Evolutionary conservation across 2,113 vertebrate species (phyloP).

Genomic region (Pogonocichla stellata): DNA sequence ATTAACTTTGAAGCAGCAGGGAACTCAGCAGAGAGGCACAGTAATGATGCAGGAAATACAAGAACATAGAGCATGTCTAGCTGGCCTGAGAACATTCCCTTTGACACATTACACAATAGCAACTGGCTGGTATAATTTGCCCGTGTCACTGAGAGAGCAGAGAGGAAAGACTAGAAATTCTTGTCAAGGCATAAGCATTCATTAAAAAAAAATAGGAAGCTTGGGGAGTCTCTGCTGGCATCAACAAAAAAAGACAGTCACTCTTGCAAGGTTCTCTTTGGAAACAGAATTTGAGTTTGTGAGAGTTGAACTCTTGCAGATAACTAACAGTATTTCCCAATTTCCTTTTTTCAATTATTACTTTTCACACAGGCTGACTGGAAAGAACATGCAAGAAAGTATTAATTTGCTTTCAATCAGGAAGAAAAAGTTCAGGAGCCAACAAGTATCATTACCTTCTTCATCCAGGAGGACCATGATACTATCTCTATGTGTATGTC

Average conservation of each 20-base stretch:
- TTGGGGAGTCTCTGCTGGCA: neutral
- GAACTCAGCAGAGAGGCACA: slow-evolving; percentile 52
- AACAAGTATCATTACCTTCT: slow-evolving; percentile 73
- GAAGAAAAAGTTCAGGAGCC: neutral
- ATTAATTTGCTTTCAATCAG: neutral
- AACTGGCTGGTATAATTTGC: slow-evolving; percentile 48
- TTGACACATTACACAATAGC: slow-evolving; percentile 66
- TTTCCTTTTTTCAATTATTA: neutral
- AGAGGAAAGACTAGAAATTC: slow-evolving; percentile 39
- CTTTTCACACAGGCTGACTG: neutral
- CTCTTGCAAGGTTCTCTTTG: neutral
- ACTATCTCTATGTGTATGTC: slow-evolving; percentile 93
- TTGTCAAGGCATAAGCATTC: neutral
- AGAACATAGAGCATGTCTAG: slow-evolving; percentile 59
- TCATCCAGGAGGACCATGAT: slow-evolving; percentile 89
- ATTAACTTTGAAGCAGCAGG: slow-evolving; percentile 67
- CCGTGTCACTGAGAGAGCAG: neutral
- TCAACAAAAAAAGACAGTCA: neutral
- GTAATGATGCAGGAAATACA: slow-evolving; percentile 68
- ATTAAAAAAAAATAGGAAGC: neutral
- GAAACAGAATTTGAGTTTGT: neutral
- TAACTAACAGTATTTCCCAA: neutral
- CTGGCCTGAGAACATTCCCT: slow-evolving; percentile 61
- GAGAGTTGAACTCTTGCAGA: neutral
- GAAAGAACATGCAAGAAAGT: neutral